Evolutionary conservation across 23 tunicate genomes (phyloP).

Genomic region (Styela clava): DNA sequence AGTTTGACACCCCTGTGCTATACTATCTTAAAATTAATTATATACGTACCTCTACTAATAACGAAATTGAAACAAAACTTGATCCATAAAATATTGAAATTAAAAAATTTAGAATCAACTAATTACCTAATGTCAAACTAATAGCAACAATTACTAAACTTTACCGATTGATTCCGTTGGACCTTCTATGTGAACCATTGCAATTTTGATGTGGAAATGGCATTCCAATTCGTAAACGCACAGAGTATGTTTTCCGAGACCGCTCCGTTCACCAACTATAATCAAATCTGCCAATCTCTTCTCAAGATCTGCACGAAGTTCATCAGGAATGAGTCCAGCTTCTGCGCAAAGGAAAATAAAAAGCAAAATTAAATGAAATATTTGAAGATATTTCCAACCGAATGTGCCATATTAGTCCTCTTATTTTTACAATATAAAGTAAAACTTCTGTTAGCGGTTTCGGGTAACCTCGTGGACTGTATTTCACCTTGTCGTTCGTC

Average conservation of each 20-base stretch:
- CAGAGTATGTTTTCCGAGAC: slow-evolving; percentile 48
- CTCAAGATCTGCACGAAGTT: slow-evolving; percentile 54
- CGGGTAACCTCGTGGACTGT: too few relatives aligned
- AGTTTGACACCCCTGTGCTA: too few relatives aligned
- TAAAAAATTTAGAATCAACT: too few relatives aligned
- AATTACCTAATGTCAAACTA: too few relatives aligned
- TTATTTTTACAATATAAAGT: too few relatives aligned
- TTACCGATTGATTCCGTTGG: slow-evolving; percentile 59
- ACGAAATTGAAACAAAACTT: too few relatives aligned
- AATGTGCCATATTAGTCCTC: too few relatives aligned
- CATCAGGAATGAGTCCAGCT: slow-evolving; percentile 44
- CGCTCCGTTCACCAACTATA: slow-evolving; percentile 57
- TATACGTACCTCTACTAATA: too few relatives aligned
- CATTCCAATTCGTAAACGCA: slow-evolving; percentile 65
- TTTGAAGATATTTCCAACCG: neutral
- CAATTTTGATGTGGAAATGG: slow-evolving; percentile 69
- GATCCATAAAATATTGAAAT: too few relatives aligned
- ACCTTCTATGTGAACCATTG: slow-evolving; percentile 68
- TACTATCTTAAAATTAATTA: too few relatives aligned
- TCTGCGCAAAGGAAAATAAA: slow-evolving; percentile 22
- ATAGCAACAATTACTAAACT: too few relatives aligned
- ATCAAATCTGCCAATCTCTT: slow-evolving; percentile 61
- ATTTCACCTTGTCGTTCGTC: slow-evolving; percentile 49
- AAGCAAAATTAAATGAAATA: neutral
- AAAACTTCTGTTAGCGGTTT: too few relatives aligned